Base-by-base conservation (phyloP, 2,888 invertebrate genomes). In the Phasia obesa region DNA sequence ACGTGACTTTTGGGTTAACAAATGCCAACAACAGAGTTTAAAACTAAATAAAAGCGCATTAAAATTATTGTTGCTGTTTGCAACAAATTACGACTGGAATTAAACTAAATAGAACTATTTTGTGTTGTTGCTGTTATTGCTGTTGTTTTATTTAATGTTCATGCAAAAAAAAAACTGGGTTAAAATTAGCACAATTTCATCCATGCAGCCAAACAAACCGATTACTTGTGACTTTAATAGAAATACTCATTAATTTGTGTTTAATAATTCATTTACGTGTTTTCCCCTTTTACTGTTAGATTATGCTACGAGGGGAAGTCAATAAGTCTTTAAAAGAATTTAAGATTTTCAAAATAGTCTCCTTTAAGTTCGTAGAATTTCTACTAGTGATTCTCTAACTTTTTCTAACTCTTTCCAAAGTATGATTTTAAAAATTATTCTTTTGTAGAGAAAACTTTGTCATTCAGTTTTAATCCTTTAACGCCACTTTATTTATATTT, bases 1-100 rank as follows among this genome's bases (percentile, higher is more conserved):
- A 77, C 81, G 77, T 82, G 81, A 82, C 77, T 82, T 73, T 77
- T 73, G 73, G 67, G 55, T 82, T 82, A 73, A 77, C 44, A 67
- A 42, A 69, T 42, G 47, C 25, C 53, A 64, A 64, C 51, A 51
- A 27, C 25, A 60, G 71, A 53, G 75, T 59, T 57, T 53, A 44
- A 49, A 44, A 27, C 21, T 47, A 7, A 53, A 44, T 9, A 53
- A 62, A 21, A 62, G 11, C 11, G 11, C 9, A 35, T 2, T 35
- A 11, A 35, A 35, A 31, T 31, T 31, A 31, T 9, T 31, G 31
- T 31, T 31, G 31, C 31, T 31, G 19, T 9, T 60, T 51, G 38
- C 47, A 35, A 11, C 27, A 47, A 67, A 51, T 67, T 35, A 35
- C 9, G 35, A 35, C 11, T 35, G 23, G 67, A 69, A 67, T 62